A percentile compares a stretch with the other conserved stretches of the same genome.
phyloP scores from a whole-genome alignment of 1,140 invertebrate genomes.

The Drosophila nikananu region DNA sequence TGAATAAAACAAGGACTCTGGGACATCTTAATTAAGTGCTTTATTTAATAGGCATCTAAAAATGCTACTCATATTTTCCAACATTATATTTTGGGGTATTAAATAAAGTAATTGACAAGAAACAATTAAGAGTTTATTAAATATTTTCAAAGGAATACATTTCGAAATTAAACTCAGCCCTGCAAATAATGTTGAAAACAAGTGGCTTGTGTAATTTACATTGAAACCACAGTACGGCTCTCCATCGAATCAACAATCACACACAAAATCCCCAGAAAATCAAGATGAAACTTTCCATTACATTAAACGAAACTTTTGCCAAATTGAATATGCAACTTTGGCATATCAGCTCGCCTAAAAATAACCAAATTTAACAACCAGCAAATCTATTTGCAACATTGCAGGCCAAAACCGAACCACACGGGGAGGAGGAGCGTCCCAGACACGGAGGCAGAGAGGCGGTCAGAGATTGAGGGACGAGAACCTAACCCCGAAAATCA shows the following conservation, averaged over 20 bases:
- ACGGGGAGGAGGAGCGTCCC: not conserved
- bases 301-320: conserved; percentile 42
- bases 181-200: not conserved
- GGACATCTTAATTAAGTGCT: not conserved
- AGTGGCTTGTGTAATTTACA: conserved; percentile 8
- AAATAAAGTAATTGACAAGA: not conserved
- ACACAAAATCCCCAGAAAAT: conserved; percentile 7
- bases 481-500: conserved; percentile 64
- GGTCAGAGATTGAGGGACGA: conserved; percentile 19
- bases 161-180: not conserved
- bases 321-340: conserved; percentile 56
- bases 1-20: conserved; percentile 1
- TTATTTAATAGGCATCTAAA: not conserved
- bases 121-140: not conserved
- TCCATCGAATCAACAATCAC: conserved; percentile 8
- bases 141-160: no score
- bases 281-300: conserved; percentile 26
- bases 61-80: fast-evolving
- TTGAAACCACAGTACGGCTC: not conserved
- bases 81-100: not conserved
- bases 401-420: conserved; percentile 49
- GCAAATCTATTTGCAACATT: conserved; percentile 63
- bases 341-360: conserved; percentile 42
- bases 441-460: not conserved
- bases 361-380: conserved; percentile 62